Percentiles rank a stretch among this genome's conserved stretches.
Evolutionary conservation across 2,888 invertebrate genomes (phyloP).

Genomic region (Idaea straminata): DNA sequence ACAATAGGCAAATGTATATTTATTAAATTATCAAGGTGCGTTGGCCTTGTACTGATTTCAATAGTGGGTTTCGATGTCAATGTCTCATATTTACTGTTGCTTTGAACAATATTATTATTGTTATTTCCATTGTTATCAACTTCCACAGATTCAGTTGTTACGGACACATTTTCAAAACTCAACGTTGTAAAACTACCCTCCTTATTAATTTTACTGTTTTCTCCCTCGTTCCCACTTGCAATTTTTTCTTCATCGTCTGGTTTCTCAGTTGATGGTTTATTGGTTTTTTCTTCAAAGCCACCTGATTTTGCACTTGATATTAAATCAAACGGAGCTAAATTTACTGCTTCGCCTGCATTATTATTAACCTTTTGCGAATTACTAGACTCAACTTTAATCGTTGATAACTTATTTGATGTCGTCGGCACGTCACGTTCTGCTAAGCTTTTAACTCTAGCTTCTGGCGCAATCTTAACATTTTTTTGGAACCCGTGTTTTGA

Average conservation of each 20-base stretch:
- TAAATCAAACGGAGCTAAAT: not conserved
- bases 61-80: conserved; percentile 1
- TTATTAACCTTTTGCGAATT: not conserved
- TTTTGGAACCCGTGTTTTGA: not conserved
- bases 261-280: not conserved
- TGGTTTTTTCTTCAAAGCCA: not conserved
- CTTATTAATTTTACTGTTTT: not conserved
- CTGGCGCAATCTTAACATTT: not conserved
- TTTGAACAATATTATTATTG: not conserved
- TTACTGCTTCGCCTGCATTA: not conserved
- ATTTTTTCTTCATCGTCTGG: conserved; percentile 2
- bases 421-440: not conserved
- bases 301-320: not conserved
- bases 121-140: not conserved
- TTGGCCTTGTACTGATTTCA: conserved; percentile 6
- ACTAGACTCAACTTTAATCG: not conserved
- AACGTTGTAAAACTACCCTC: not conserved
- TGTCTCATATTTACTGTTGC: not conserved
- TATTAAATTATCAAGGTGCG: not conserved
- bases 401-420: not conserved
- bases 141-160: not conserved
- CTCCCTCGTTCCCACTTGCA: not conserved
- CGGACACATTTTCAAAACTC: not conserved
- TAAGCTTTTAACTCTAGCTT: conserved; percentile 7
- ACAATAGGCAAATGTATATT: not conserved